Percentiles rank a stretch among this genome's conserved stretches.
Conservation (phyloP, 2,888 invertebrate species). For the Elysia crispata region DNA sequence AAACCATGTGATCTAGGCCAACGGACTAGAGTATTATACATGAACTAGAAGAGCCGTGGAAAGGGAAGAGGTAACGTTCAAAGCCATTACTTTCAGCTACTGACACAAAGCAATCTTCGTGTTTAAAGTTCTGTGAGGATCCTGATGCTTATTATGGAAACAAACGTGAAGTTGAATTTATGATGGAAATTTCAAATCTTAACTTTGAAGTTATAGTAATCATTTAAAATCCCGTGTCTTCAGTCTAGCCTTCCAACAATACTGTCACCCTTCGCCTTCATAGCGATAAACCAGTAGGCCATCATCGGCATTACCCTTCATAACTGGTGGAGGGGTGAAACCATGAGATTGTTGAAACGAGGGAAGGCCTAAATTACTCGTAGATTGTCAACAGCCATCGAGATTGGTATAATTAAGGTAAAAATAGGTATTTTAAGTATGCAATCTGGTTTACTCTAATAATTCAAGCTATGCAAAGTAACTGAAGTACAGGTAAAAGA, state of each 20-base stretch:
- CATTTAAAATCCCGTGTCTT: slow-evolving; percentile 35
- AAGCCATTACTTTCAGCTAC: too few relatives aligned
- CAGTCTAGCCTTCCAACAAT: slow-evolving; percentile 16
- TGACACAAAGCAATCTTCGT: slow-evolving; percentile 23
- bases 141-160: slow-evolving; percentile 44
- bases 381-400: neutral
- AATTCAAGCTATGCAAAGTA: too few relatives aligned
- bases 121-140: slow-evolving; percentile 47
- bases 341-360: neutral
- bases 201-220: slow-evolving; percentile 31
- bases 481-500: too few relatives aligned
- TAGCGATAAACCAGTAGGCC: too few relatives aligned
- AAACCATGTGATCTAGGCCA: too few relatives aligned
- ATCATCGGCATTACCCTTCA: neutral
- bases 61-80: too few relatives aligned
- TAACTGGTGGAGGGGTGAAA: slow-evolving; percentile 27
- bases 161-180: slow-evolving; percentile 43
- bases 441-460: too few relatives aligned
- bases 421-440: neutral
- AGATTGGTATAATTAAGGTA: slow-evolving; percentile 30
- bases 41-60: too few relatives aligned
- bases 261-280: too few relatives aligned
- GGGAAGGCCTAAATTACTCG: neutral
- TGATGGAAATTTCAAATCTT: slow-evolving; percentile 1
- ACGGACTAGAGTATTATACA: too few relatives aligned